Base-by-base conservation (phyloP, 2,113 vertebrate genomes). In the Polypterus bichir region DNA sequence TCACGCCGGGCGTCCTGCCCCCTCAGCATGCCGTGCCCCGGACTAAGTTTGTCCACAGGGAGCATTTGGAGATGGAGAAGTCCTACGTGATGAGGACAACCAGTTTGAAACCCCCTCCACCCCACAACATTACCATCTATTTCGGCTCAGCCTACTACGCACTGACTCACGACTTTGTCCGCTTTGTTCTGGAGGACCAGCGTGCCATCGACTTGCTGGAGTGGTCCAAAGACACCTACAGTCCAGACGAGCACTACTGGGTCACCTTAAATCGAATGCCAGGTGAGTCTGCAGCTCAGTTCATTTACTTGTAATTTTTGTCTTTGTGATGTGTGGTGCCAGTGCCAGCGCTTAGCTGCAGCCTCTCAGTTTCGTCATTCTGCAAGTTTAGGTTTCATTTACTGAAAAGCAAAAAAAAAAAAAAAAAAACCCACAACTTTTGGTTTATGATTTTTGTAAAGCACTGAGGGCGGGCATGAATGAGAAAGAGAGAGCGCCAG, bases 181-280 rank as follows among this genome's bases (percentile, higher is more conserved):
- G 59, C 55, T 80, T 82, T 0, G 10, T 78, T 9, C 66, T 79
- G 53, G 49, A 0, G 1, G 78, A 84, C 46, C 67, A 46, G 0
- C 45, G 6, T 0, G 77, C 73, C 1, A 10, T 70, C 0, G 64
- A 78, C 5, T 62, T 87, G 64, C 72, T 86, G 46, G 70, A 3
- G 0, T 77, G 75, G 77, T 85, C 83, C 3, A 76, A 68, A 62
- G 78, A 85, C 9, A 85, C 81, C 8, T 85, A 78, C 5, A 81
- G 80, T 7, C 83, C 83, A 0, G 83, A 85, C 4, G 83, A 85
- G 46, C 83, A 85, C 65, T 85, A 80, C 65, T 83, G 81, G 81
- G 81, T 85, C 45, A 83, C 83, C 0, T 77, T 85, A 6, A 83
- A 83, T 59, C 76, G 81, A 59, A 77, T 81, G 52, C 67, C 77